Evolutionary conservation across 1,140 invertebrate species (phyloP).

Genomic region (Homarus americanus): DNA sequence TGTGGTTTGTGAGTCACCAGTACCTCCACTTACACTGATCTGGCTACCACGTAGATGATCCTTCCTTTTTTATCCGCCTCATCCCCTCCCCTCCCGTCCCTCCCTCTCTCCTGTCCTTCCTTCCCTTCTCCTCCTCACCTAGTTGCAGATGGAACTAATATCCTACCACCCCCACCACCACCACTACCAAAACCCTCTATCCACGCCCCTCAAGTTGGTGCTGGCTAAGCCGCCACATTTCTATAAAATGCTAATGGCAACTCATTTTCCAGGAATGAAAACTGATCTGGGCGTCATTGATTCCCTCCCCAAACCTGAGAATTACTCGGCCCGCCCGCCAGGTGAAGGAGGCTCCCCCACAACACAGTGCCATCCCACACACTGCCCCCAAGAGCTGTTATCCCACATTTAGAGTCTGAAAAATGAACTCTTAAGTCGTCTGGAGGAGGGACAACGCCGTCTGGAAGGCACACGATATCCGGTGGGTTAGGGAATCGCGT

Average conservation of each 20-base stretch:
- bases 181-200: no score
- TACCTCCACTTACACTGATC: not conserved
- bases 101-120: not conserved
- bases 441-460: no score
- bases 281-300: conserved; percentile 40
- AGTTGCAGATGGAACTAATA: no score
- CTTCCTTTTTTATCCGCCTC: no score
- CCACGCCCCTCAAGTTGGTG: not conserved
- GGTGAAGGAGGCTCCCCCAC: not conserved
- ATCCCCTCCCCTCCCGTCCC: not conserved
- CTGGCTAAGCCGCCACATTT: not conserved
- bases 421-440: no score
- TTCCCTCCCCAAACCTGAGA: not conserved
- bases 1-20: not conserved
- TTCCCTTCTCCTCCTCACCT: not conserved
- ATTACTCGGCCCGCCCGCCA: not conserved
- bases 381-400: not conserved
- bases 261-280: conserved; percentile 44
- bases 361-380: not conserved
- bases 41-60: not conserved
- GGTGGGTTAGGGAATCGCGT: not conserved
- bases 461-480: not conserved
- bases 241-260: conserved; percentile 53
- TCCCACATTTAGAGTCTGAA: not conserved
- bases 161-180: no score